Base-by-base conservation (phyloP, 2,888 invertebrate genomes). In the Athrips mouffetella region DNA sequence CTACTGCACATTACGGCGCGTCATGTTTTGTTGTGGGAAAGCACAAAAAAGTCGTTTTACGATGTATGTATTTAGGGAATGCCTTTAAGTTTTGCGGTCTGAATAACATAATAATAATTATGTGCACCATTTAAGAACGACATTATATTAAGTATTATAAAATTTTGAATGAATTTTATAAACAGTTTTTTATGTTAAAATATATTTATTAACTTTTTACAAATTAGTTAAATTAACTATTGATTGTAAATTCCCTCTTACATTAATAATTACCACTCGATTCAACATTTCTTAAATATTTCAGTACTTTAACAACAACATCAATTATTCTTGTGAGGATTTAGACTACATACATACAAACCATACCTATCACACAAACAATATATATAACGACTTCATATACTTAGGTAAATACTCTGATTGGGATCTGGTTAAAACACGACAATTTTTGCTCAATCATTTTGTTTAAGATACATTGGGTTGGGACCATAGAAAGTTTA, bases 181-280 rank as follows among this genome's bases (percentile, higher is more conserved):
- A 37, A 20, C 18, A 41, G 3, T 25, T 11, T n/a, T 53, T 45
- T 62, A 68, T 77, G 81, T 83, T 84, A 82, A 82, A 81, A 80
- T 82, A 77, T 73, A 75, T 80, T 83, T 81, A 82, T 80, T 79
- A 70, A 70, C 73, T 78, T 79, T 82, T 78, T 83, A 82, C 82
- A 83, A 76, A 77, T 76, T 73, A 76, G 70, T 75, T 74, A 68
- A 68, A 73, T 73, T 69, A 76, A 72, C 71, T 73, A 71, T 61
- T 70, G 65, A 68, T 67, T 73, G 71, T 73, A 71, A 70, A 67
- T 63, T 61, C 59, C 63, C 62, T 55, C 52, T 48, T 53, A 63
- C 52, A 61, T 48, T 47, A 63, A 66, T 68, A 62, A 71, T 67
- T 67, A 59, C 65, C 47, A 48, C 46, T 48, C 61, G 60, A 59